Percentiles rank a stretch among this genome's conserved stretches.
phyloP scores from a whole-genome alignment of 2,113 vertebrate species.

The Psophia crepitans region DNA sequence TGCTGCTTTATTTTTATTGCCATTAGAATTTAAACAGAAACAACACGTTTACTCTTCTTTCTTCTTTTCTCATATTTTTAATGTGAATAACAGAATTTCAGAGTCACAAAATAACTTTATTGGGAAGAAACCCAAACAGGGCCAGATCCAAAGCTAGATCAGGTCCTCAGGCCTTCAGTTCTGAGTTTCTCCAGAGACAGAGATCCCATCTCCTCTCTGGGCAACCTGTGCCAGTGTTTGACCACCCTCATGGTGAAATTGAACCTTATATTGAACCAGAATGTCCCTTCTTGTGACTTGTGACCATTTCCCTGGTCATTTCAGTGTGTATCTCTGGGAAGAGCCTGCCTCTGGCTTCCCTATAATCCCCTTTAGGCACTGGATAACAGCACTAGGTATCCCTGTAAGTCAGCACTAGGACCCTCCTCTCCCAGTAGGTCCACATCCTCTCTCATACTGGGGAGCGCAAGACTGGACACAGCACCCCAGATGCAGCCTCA shows the following conservation, averaged over 20 bases:
- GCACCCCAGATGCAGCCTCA: background rate
- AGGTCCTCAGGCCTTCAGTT: accelerated
- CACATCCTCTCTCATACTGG: background rate
- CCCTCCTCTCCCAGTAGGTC: background rate
- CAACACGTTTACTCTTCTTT: background rate
- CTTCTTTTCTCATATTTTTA: background rate
- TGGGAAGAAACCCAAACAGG: background rate
- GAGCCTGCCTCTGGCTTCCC: background rate
- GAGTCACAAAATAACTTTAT: background rate
- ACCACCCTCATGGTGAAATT: background rate
- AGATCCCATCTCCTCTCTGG: background rate
- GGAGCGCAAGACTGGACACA: background rate
- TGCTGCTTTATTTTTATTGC: background rate
- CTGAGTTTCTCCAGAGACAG: background rate
- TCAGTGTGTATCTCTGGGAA: background rate
- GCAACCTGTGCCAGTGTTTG: background rate
- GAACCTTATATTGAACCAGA: background rate
- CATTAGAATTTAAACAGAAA: background rate
- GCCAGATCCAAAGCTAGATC: background rate
- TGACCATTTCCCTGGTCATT: background rate
- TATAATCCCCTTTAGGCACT: background rate
- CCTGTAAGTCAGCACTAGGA: background rate
- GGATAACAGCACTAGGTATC: background rate
- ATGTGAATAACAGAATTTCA: background rate
- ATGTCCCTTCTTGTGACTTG: background rate